A percentile compares a stretch with the other conserved stretches of the same genome.
Evolutionary conservation across 2,797 vertebrate genomes (phyloP).

Genomic region (Selene dorsalis): DNA sequence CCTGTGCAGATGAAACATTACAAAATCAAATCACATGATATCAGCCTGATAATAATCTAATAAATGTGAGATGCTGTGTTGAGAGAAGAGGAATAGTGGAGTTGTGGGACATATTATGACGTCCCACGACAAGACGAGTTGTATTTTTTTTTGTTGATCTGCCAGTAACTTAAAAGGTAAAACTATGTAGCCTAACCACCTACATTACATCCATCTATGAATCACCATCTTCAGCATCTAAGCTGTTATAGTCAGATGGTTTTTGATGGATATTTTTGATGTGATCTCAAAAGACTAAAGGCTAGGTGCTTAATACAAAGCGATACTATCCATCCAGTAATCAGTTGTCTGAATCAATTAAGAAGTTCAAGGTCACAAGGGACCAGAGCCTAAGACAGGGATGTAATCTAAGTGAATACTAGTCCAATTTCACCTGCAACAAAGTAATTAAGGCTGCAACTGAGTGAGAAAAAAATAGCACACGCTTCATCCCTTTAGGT

Average conservation of each 20-base stretch:
- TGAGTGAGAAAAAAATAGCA: not conserved
- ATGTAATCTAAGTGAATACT: constrained; percentile 19
- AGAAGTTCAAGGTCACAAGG: constrained; percentile 18
- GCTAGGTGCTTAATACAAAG: not conserved
- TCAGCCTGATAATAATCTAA: not conserved
- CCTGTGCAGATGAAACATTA: not conserved
- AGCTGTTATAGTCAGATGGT: not conserved
- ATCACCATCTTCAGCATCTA: not conserved
- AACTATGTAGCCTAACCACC: no score
- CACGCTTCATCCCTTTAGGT: not conserved
- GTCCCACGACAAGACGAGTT: no score
- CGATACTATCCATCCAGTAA: constrained; percentile 5
- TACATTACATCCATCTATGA: not conserved
- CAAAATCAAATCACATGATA: no score
- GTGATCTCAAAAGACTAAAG: not conserved
- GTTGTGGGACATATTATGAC: no score
- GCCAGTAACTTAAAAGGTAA: no score
- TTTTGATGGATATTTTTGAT: not conserved
- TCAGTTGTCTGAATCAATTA: constrained; percentile 16
- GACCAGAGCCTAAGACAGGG: not conserved
- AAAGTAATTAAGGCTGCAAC: constrained; percentile 22
- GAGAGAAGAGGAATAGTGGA: not conserved
- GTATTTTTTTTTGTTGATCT: no score
- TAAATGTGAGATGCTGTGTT: not conserved
- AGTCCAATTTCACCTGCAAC: constrained; percentile 3